These are phyloP conservation scores for Dascyllus trimaculatus DNA, from an alignment of 2,113 vertebrate genomes.

Conservation along the genomic window DNA sequence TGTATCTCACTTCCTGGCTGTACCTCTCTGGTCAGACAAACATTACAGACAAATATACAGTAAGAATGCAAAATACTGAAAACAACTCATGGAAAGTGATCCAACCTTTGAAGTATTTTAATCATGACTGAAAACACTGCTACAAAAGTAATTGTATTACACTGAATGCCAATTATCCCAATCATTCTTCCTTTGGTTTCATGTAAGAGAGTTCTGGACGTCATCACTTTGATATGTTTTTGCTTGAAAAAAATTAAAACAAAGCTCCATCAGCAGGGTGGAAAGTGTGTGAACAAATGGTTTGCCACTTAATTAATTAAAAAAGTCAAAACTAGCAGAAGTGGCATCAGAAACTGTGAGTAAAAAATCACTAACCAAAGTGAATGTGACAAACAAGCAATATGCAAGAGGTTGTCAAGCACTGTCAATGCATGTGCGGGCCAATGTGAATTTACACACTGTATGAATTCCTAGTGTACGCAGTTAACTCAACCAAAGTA, in stretches of 20 bases:
- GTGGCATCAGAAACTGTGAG: not conserved
- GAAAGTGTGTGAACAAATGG: not conserved
- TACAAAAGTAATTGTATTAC: not conserved
- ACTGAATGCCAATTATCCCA: not conserved
- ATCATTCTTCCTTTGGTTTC: not conserved
- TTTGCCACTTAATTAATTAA: too few species aligned
- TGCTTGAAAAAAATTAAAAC: not conserved
- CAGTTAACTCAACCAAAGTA: not conserved
- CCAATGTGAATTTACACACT: too few species aligned
- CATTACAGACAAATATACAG: not conserved
- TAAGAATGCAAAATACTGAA: not conserved
- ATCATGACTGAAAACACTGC: constrained; percentile 18
- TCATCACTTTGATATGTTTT: not conserved
- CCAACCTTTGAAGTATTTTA: constrained; percentile 14
- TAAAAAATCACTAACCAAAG: not conserved
- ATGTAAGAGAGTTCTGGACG: not conserved
- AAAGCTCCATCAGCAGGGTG: not conserved
- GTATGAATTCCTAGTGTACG: not conserved
- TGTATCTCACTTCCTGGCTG: not conserved
- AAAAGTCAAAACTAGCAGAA: not conserved
- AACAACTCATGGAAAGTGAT: constrained; percentile 11
- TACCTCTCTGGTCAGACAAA: not conserved
- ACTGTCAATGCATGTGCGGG: too few species aligned
- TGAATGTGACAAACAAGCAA: not conserved
- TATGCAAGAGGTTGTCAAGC: not conserved